phyloP scores from a whole-genome alignment of 2,797 vertebrate species.

The Acanthornis magna region DNA sequence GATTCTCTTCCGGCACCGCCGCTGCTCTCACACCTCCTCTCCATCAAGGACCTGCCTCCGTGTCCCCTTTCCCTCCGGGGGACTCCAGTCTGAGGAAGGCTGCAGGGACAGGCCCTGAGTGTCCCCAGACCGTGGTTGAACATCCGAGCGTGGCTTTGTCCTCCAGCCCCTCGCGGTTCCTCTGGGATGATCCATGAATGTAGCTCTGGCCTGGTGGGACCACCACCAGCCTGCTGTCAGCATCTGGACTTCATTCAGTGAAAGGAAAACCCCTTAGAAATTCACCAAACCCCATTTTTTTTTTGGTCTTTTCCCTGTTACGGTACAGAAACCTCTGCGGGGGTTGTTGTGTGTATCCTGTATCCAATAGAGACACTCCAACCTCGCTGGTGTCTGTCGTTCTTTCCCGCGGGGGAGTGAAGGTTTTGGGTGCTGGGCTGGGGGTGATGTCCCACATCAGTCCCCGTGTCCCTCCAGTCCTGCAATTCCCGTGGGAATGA shows the following conservation, averaged over 20 bases:
- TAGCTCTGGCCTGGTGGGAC: neutral
- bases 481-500: fast-evolving
- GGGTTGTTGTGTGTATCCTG: neutral
- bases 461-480: too few relatives aligned
- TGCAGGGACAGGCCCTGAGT: neutral
- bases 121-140: neutral
- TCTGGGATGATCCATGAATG: neutral
- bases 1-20: neutral
- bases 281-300: fast-evolving
- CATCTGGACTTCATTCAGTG: neutral
- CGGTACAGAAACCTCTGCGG: neutral
- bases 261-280: neutral
- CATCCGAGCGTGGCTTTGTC: too few relatives aligned
- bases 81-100: neutral
- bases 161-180: neutral
- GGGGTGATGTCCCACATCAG: neutral
- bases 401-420: fast-evolving
- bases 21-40: neutral
- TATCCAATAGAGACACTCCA: neutral
- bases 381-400: neutral
- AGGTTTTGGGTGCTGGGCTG: neutral
- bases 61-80: fast-evolving
- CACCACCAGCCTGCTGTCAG: neutral
- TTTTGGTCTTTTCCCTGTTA: neutral
- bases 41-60: neutral